Evolutionary conservation across 2,113 vertebrate genomes (phyloP).

Genomic region (Balaenoptera acutorostrata): DNA sequence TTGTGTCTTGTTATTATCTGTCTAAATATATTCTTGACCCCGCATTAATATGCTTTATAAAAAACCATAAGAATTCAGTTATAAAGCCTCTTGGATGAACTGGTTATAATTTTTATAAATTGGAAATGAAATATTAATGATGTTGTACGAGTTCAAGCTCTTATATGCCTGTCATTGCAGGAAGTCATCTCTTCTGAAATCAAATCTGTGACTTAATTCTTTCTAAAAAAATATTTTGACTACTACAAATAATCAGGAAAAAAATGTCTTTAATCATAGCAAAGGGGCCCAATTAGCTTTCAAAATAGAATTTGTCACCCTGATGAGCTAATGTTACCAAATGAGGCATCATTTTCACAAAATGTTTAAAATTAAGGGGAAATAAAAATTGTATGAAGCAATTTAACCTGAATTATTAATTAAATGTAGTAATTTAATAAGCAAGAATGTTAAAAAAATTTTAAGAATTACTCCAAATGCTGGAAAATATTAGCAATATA

Average conservation of each 20-base stretch:
- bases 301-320: background rate
- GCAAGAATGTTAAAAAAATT: background rate
- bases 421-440: background rate
- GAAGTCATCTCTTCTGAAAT: background rate
- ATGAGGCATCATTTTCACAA: background rate
- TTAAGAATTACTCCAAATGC: background rate
- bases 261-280: background rate
- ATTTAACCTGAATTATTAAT: background rate
- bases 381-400: background rate
- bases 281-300: background rate
- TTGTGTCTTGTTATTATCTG: background rate
- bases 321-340: background rate
- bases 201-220: background rate
- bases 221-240: background rate
- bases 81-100: background rate
- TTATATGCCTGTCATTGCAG: background rate
- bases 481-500: background rate
- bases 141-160: background rate
- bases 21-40: background rate
- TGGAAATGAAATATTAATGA: background rate
- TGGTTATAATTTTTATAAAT: background rate
- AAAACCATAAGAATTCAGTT: background rate
- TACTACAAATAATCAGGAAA: background rate
- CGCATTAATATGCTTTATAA: background rate
- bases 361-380: background rate